Evolutionary conservation across 2,113 vertebrate species (phyloP).

Genomic region (Azemiops feae): DNA sequence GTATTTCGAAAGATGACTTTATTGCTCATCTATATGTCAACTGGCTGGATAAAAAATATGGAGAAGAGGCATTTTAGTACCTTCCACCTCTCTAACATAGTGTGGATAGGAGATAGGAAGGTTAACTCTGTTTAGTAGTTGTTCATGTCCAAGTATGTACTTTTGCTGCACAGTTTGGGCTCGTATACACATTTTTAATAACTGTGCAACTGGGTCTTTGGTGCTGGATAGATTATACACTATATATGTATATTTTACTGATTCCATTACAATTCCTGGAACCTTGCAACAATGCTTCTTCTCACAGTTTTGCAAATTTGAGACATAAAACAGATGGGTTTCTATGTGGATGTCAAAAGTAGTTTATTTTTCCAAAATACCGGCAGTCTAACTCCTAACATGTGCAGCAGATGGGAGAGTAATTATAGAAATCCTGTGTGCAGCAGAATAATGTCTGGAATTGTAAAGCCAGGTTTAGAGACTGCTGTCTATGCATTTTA

Average conservation of each 20-base stretch:
- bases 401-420: neutral
- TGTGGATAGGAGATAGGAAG: neutral
- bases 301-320: neutral
- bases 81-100: neutral
- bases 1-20: neutral
- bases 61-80: neutral
- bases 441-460: neutral
- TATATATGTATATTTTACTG: neutral
- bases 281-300: neutral
- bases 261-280: neutral
- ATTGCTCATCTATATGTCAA: neutral
- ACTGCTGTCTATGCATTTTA: neutral
- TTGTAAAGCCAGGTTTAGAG: neutral
- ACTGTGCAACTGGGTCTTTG: neutral
- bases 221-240: neutral
- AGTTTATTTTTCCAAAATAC: neutral
- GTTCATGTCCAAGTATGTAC: neutral
- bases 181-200: neutral
- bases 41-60: neutral
- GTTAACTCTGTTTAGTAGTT: neutral
- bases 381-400: neutral
- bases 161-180: too few relatives aligned
- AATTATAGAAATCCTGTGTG: neutral
- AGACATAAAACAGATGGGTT: neutral
- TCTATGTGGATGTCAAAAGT: conserved; percentile 9